These are phyloP conservation scores for Zingel zingel DNA, from an alignment of 2,113 vertebrate species.

Conservation along the genomic window DNA sequence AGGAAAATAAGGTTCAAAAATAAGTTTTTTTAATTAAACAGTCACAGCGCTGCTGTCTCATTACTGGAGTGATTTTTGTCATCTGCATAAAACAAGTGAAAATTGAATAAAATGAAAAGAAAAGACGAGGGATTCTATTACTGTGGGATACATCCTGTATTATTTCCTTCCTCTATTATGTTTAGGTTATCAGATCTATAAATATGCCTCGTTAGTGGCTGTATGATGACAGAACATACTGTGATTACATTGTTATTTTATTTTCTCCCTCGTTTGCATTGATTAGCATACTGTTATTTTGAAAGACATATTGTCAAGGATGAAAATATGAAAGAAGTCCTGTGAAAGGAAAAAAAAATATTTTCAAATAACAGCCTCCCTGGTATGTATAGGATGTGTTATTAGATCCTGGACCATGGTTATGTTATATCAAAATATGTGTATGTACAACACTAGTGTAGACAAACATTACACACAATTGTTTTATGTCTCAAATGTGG, in stretches of 20 bases:
- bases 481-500: not conserved
- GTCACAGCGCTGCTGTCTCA: conserved; percentile 26
- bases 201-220: conserved; percentile 27
- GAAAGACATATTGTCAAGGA: not conserved
- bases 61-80: conserved; percentile 22
- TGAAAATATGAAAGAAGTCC: conserved; percentile 7
- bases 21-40: not conserved
- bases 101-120: conserved; percentile 62
- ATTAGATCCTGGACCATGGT: not conserved
- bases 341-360: not conserved
- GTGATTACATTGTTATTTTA: conserved; percentile 22
- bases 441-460: not conserved
- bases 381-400: not conserved
- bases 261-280: conserved; percentile 10
- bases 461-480: not conserved
- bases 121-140: not conserved
- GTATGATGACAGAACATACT: conserved; percentile 15
- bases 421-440: not conserved
- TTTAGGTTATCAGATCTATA: conserved; percentile 46
- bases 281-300: conserved; percentile 22
- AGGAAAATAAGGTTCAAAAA: conserved; percentile 15
- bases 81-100: not conserved
- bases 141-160: conserved; percentile 9
- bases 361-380: not conserved
- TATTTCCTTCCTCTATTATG: conserved; percentile 35